Evolutionary conservation across 35 echinoderm and acorn worm species (phyloP), one percentile per base, ranked within the genome.

Genomic region (Acanthaster planci): DNA sequence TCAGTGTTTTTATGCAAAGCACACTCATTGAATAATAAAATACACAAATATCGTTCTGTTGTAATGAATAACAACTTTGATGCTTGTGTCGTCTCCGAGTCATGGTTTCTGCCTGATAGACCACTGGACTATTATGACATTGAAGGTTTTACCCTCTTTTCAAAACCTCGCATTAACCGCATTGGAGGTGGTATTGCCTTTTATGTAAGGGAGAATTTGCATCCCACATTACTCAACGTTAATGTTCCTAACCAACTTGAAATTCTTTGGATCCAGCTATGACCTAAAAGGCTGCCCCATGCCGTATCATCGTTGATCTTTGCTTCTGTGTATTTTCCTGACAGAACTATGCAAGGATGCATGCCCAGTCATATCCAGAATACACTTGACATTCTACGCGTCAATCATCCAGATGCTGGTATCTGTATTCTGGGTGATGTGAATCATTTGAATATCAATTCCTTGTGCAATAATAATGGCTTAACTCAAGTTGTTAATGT

Each of bases 341-440:
- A 82, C 40, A 9, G 21, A 0, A 82, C 23, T 30, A 42, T 52
- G 19, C 42, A 82, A 82, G 19, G 7, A 0, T 31, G 17, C 10
- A 82, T 82, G 79, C 8, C 36, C 1, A 82, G 37, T 14, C 79
- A 82, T 29, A 81, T 81, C 0, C 79, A 81, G 55, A 51, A 81
- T 14, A 31, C 51, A 52, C 36, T 82, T 18, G 78, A 82, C 32
- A 0, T 9, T 0, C 14, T 82, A 5, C 19, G 22, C 5, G 4
- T 54, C 7, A 87, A 60, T 18, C 76, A 79, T 38, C 85, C 75
- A 77, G 39, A 79, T 78, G 76, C 85, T 59, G 85, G 85, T 32
- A 87, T 87, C 14, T 78, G 40, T 39, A 87, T 80, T 55, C 35
- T 87, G 1, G 85, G 85, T 51, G 85, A 87, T 39, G 23, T 87